Evolutionary conservation across 2,113 vertebrate species (phyloP), one percentile per base, ranked within the genome.

Genomic region (Puma concolor): DNA sequence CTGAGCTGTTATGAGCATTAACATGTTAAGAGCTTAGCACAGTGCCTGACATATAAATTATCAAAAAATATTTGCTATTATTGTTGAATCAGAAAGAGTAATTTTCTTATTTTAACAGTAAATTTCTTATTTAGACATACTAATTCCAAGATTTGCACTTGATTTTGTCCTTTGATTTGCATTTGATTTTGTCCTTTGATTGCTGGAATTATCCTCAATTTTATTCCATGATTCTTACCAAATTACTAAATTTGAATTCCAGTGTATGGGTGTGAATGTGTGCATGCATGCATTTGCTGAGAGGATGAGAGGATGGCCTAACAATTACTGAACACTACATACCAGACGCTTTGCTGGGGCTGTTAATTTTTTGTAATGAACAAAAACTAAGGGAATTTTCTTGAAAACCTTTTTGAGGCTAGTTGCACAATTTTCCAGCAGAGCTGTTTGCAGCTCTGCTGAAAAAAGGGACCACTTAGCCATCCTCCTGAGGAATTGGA

Each of bases 401-500:
- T 31, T 71, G 31, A 64, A 89, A 92, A 87, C 57, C 29, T 57
- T 92, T 81, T 92, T 89, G 69, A 95, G 79, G 8, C 44, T 60
- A 91, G 57, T 88, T 87, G 57, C 16, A 66, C 71, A 90, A 64
- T n/a, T 96, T 97, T 91, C 60, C 52, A 77, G 33, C 33, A 94
- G 57, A 93, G 79, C 25, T 96, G n/a, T 21, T 95, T 92, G 81
- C 1, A 84, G 19, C 94, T 86, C 66, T 91, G 21, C 27, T 80
- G 64, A 63, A 89, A 87, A 83, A 67, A 81, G 44, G 29, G 8
- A 14, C 77, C 29, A 64, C 85, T 85, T 41, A 93, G 33, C 23
- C 67, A 79, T 86, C 36, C 54, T 98, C 80, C 80, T 84, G 94
- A 93, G 81, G 52, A 97, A 97, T 94, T 41, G 88, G 91, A 96